A percentile compares a stretch with the other conserved stretches of the same genome.
These are phyloP conservation scores for Podocnemis expansa DNA, from an alignment of 2,113 vertebrate species.

Conservation along the genomic window DNA sequence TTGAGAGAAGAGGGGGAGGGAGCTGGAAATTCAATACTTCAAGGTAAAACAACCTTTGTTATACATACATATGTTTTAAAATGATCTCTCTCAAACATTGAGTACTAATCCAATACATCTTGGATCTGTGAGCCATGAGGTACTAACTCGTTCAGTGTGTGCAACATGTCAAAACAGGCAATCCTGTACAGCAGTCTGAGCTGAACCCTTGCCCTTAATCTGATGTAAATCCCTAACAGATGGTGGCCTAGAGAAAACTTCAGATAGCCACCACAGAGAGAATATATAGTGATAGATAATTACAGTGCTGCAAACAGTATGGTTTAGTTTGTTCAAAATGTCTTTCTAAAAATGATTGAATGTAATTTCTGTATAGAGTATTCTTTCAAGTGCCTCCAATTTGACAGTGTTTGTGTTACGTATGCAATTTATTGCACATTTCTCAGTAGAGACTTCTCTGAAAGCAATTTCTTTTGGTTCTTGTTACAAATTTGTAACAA, in stretches of 20 bases:
- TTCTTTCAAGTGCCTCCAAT: slow-evolving; percentile 28
- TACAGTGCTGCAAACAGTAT: background rate
- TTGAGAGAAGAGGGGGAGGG: background rate
- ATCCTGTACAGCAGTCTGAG: background rate
- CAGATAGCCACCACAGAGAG: slow-evolving; percentile 23
- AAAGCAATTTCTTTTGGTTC: slow-evolving; percentile 28
- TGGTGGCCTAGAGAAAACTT: slow-evolving; percentile 54
- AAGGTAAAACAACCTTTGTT: background rate
- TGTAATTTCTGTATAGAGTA: slow-evolving; percentile 11
- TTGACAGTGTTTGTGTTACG: background rate
- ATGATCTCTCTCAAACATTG: background rate
- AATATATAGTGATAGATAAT: slow-evolving; percentile 19
- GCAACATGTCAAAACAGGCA: background rate
- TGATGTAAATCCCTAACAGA: slow-evolving; percentile 64
- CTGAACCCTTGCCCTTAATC: slow-evolving; percentile 55
- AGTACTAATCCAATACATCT: background rate
- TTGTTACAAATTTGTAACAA: slow-evolving; percentile 15
- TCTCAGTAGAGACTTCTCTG: slow-evolving; percentile 33
- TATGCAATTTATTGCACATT: slow-evolving; percentile 43
- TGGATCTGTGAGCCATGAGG: background rate
- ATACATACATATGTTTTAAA: background rate
- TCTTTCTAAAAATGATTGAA: slow-evolving; percentile 5
- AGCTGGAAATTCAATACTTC: background rate
- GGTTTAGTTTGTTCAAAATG: background rate
- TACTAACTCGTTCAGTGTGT: background rate